A percentile compares a stretch with the other conserved stretches of the same genome.
Conservation (phyloP, 2,113 vertebrate genomes). For the Meriones unguiculatus region DNA sequence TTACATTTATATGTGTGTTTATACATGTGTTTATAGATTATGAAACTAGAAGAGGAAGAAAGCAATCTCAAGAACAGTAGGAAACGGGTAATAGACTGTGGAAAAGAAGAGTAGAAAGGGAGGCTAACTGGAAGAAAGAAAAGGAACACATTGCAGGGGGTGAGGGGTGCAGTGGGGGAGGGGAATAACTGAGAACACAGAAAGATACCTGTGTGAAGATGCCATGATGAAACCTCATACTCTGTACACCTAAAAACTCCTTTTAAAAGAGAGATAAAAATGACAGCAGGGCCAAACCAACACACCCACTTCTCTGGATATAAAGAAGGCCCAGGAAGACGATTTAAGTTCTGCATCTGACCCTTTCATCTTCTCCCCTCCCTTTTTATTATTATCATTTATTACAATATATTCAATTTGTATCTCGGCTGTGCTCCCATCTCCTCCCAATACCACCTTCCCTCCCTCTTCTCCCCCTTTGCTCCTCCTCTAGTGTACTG, state of each 20-base stretch:
- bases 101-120: neutral
- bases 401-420: too few relatives aligned
- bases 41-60: neutral
- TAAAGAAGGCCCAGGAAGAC: constrained; percentile 18
- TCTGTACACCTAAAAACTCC: neutral
- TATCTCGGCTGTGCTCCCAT: too few relatives aligned
- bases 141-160: neutral
- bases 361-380: neutral
- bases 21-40: neutral
- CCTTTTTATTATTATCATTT: too few relatives aligned
- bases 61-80: neutral
- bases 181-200: neutral
- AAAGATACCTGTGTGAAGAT: neutral
- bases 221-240: neutral
- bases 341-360: neutral
- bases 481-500: too few relatives aligned
- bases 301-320: neutral
- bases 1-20: neutral
- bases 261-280: neutral
- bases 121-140: neutral
- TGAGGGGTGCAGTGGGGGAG: neutral
- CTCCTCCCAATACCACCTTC: too few relatives aligned
- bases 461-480: too few relatives aligned
- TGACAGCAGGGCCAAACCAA: neutral
- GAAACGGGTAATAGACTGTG: neutral